Conservation (phyloP, 2,888 invertebrate species). For the Spisula solida region DNA sequence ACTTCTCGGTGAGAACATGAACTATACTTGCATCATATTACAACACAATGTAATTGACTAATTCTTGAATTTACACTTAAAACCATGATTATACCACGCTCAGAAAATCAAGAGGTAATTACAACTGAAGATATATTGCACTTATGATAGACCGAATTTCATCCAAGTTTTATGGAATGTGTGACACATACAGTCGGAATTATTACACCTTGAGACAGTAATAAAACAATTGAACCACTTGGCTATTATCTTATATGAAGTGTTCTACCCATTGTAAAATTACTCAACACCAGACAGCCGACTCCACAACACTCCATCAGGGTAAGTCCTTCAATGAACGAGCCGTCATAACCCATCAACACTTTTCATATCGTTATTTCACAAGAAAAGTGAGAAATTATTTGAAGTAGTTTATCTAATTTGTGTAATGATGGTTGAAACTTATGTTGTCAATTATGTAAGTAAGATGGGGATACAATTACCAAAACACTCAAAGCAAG, state of each 20-base stretch:
- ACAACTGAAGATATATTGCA: neutral
- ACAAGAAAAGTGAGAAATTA: constrained; percentile 13
- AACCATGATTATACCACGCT: neutral
- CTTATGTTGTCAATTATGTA: neutral
- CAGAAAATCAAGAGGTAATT: constrained; percentile 17
- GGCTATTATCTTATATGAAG: constrained; percentile 11
- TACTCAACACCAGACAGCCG: constrained; percentile 8
- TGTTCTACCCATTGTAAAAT: neutral
- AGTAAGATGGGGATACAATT: neutral
- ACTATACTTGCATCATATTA: neutral
- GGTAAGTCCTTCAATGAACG: neutral
- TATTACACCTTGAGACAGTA: constrained; percentile 19
- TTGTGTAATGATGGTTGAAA: neutral
- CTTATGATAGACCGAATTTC: neutral
- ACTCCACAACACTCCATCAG: neutral
- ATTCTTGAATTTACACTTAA: neutral
- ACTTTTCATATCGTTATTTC: constrained; percentile 10
- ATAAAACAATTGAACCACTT: constrained; percentile 28
- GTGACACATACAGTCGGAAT: neutral
- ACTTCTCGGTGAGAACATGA: too few relatives aligned
- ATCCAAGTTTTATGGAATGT: neutral
- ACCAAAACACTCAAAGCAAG: neutral
- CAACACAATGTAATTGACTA: neutral
- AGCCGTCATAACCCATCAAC: neutral
- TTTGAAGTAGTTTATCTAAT: neutral